Evolutionary conservation across 2,113 vertebrate species (phyloP).

Genomic region (Epinephelus fuscoguttatus): DNA sequence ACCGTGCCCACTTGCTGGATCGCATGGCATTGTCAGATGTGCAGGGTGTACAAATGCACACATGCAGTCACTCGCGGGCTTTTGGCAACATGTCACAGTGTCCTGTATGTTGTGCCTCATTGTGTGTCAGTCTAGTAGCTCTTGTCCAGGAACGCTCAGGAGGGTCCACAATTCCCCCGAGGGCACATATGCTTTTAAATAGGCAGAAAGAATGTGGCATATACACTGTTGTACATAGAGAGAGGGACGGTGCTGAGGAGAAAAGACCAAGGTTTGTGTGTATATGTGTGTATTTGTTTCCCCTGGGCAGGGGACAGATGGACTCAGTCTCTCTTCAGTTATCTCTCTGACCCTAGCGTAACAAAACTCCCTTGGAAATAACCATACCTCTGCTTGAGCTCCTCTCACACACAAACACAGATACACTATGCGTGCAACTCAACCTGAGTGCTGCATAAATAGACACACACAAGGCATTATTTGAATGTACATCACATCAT

Average conservation of each 20-base stretch:
- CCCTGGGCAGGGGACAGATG: constrained; percentile 73
- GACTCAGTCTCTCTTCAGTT: constrained; percentile 65
- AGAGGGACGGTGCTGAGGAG: constrained; percentile 49
- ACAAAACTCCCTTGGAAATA: constrained; percentile 61
- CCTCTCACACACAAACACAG: neutral
- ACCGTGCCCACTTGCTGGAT: constrained; percentile 4
- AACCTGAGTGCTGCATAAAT: neutral
- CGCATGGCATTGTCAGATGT: neutral
- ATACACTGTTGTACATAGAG: constrained; percentile 48
- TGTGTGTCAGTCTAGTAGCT: constrained; percentile 44
- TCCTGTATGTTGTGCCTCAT: constrained; percentile 22
- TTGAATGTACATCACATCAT: neutral
- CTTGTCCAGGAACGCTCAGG: constrained; percentile 42
- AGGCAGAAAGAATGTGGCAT: constrained; percentile 53
- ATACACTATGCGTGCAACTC: neutral
- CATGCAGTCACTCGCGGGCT: neutral
- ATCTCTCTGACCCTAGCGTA: constrained; percentile 69
- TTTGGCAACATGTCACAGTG: neutral
- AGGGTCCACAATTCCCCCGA: constrained; percentile 55
- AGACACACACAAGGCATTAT: neutral
- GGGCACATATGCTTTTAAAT: constrained; percentile 80
- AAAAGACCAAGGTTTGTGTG: constrained; percentile 46
- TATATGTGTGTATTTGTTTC: constrained; percentile 44
- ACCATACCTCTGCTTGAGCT: constrained; percentile 5
- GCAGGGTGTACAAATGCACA: constrained; percentile 8